These are phyloP conservation scores for Dissostichus mawsoni DNA, from an alignment of 2,113 vertebrate species.

Conservation along the genomic window DNA sequence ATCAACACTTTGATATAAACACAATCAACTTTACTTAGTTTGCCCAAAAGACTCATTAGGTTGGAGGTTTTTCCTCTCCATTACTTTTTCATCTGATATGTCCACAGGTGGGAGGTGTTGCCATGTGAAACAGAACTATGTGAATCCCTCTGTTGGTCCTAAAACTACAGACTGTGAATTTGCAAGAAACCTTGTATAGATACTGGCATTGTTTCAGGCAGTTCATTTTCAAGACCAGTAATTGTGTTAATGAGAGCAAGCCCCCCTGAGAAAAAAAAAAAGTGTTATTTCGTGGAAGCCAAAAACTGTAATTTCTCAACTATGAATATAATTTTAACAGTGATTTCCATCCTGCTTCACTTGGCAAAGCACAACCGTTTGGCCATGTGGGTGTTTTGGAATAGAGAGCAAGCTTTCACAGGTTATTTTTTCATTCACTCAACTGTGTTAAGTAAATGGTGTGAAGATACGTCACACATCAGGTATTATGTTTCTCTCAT, in stretches of 20 bases:
- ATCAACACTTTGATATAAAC: background rate
- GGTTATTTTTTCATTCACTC: conserved; percentile 62
- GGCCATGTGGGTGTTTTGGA: conserved; percentile 65
- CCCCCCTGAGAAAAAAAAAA: conserved; percentile 42
- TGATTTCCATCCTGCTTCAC: conserved; percentile 59
- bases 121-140: conserved; percentile 10
- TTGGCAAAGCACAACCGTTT: conserved; percentile 63
- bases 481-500: conserved; percentile 21
- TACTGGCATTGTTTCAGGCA: conserved; percentile 48
- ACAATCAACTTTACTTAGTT: background rate
- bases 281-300: conserved; percentile 45
- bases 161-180: background rate
- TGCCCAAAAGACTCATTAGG: background rate
- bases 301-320: conserved; percentile 57
- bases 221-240: conserved; percentile 57
- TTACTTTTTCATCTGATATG: conserved; percentile 51
- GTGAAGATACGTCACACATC: conserved; percentile 42
- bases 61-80: background rate
- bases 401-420: conserved; percentile 44
- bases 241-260: conserved; percentile 49
- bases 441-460: conserved; percentile 51
- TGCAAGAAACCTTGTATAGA: conserved; percentile 2
- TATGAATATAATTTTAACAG: conserved; percentile 63
- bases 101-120: conserved; percentile 45
- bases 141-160: conserved; percentile 6